Conservation (phyloP, 64 coral and sea anemone genomes). For the Montipora sp. region DNA sequence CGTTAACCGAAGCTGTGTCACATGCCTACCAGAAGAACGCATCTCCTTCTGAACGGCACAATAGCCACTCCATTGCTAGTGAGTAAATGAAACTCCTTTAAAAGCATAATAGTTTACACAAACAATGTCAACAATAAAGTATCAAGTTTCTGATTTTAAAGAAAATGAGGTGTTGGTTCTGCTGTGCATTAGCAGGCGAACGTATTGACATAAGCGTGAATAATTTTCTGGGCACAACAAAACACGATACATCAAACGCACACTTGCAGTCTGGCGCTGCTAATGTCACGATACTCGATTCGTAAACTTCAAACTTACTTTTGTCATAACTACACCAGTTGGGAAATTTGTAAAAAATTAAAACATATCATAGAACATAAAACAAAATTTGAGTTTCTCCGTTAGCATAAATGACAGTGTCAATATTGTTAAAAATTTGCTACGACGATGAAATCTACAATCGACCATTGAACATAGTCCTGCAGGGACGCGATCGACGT, state of each 20-base stretch:
- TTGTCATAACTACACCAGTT: neutral
- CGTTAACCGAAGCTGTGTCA: neutral
- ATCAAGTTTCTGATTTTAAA: neutral
- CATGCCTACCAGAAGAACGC: neutral
- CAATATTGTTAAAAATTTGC: neutral
- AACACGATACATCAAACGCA: neutral
- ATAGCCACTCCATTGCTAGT: no score
- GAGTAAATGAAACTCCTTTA: neutral
- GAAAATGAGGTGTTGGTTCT: conserved; percentile 20
- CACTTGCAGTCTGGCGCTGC: neutral
- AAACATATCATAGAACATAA: neutral
- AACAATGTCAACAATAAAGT: conserved; percentile 6
- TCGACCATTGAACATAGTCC: no score
- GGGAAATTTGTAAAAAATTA: neutral
- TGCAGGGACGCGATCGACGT: no score
- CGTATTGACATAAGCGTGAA: conserved; percentile 35
- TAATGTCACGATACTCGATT: neutral
- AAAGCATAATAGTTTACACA: conserved; percentile 20
- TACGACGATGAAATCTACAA: neutral
- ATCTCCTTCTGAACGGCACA: neutral
- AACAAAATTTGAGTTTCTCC: neutral
- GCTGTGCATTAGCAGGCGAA: neutral
- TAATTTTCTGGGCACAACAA: neutral
- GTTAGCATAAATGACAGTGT: neutral
- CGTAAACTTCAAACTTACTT: no score